Percentiles rank a stretch among this genome's conserved stretches.
These are phyloP conservation scores for Nasonia longicornis DNA, from an alignment of 1,140 invertebrate species.

Conservation along the genomic window DNA sequence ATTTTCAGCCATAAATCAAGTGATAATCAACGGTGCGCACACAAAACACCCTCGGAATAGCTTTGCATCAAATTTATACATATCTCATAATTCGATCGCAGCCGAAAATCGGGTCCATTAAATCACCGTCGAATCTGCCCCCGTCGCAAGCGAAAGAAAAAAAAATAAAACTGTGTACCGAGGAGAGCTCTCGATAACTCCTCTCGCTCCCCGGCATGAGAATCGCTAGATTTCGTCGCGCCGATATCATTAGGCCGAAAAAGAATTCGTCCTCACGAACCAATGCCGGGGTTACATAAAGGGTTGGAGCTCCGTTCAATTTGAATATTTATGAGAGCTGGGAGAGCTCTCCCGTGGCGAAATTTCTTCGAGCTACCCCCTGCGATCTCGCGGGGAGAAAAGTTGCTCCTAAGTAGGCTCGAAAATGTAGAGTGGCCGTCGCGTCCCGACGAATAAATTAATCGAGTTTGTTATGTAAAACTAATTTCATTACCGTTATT, in stretches of 20 bases:
- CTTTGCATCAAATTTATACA: not conserved
- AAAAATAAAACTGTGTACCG: slow-evolving; percentile 4
- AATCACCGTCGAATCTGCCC: not conserved
- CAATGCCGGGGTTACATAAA: slow-evolving; percentile 34
- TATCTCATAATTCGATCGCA: not conserved
- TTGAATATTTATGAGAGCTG: slow-evolving; percentile 59
- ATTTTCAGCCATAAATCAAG: not conserved
- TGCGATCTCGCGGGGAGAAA: not conserved
- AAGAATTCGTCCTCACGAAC: slow-evolving; percentile 55
- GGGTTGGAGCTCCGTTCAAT: slow-evolving; percentile 45
- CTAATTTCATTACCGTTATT: slow-evolving; percentile 44
- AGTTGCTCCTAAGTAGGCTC: slow-evolving; percentile 7
- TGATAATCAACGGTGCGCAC: not conserved
- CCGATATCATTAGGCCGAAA: slow-evolving; percentile 48
- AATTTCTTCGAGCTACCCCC: slow-evolving; percentile 38
- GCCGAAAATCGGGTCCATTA: not conserved
- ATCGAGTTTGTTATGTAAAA: slow-evolving; percentile 44
- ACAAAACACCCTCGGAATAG: not conserved
- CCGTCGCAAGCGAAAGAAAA: not conserved
- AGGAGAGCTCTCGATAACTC: not conserved
- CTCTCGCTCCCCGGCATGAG: not conserved
- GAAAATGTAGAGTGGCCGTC: slow-evolving; percentile 23
- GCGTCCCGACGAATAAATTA: slow-evolving; percentile 34
- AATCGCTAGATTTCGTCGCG: slow-evolving; percentile 51
- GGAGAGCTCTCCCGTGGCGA: slow-evolving; percentile 3